phyloP scores from a whole-genome alignment of 2,113 vertebrate species.

The Callocephalon fimbriatum region DNA sequence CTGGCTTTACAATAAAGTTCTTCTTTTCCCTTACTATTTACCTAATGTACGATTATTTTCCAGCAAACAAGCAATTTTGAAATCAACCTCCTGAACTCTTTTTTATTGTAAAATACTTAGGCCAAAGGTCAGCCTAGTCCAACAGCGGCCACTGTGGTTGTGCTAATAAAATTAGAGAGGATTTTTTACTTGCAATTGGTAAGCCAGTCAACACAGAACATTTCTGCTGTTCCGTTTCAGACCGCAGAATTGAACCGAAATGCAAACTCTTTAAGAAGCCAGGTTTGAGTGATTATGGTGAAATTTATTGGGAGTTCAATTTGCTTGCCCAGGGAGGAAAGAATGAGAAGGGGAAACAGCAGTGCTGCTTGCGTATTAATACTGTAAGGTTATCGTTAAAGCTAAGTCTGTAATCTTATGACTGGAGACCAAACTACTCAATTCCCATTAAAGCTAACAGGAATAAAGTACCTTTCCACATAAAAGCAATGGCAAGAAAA shows the following conservation, averaged over 20 bases:
- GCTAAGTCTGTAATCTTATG: background rate
- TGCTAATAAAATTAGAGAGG: background rate
- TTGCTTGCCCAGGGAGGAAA: background rate
- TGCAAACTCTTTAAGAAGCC: background rate
- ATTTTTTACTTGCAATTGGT: background rate
- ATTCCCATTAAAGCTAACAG: background rate
- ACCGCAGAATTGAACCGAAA: background rate
- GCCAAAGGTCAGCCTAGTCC: background rate
- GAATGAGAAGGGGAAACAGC: background rate
- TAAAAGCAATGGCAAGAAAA: background rate
- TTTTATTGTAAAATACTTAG: background rate
- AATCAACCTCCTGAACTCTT: background rate
- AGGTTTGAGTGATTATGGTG: background rate
- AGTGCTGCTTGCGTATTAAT: background rate
- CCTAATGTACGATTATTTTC: background rate
- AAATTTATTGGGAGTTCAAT: background rate
- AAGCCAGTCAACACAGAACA: background rate
- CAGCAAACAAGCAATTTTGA: background rate
- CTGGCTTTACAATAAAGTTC: background rate
- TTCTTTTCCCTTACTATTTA: background rate
- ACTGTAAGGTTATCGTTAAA: background rate
- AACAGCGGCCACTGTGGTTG: background rate
- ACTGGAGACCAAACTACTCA: background rate
- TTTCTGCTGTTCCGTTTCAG: background rate
- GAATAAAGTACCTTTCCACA: background rate